Conservation (phyloP, 2,797 vertebrate genomes). For the Chaunax sp. region DNA sequence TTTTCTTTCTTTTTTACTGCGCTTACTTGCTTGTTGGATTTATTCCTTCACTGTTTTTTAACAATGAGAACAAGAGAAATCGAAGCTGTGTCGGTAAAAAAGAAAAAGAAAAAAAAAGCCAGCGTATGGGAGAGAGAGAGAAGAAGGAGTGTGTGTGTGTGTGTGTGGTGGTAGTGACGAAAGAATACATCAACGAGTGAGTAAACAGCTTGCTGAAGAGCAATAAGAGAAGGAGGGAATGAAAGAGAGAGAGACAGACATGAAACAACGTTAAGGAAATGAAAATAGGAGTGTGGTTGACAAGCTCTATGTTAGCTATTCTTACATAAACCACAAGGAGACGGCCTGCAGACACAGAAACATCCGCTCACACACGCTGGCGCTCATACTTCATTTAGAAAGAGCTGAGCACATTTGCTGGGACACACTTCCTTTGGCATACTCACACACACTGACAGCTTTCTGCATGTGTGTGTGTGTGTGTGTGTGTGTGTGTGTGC, state of each 20-base stretch:
- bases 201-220: slow-evolving; percentile 17
- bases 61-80: slow-evolving; percentile 32
- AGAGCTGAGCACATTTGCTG: slow-evolving; percentile 30
- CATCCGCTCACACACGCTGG: slow-evolving; percentile 9
- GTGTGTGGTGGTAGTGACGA: slow-evolving; percentile 43
- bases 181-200: slow-evolving; percentile 51
- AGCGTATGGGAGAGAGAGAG: slow-evolving; percentile 22
- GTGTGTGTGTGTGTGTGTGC: background rate
- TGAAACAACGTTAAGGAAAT: slow-evolving; percentile 58
- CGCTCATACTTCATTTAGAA: slow-evolving; percentile 22
- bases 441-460: slow-evolving; percentile 18
- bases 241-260: slow-evolving; percentile 35
- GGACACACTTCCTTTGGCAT: slow-evolving; percentile 23
- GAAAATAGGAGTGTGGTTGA: slow-evolving; percentile 54
- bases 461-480: slow-evolving; percentile 11
- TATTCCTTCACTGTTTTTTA: slow-evolving; percentile 27
- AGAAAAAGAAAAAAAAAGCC: background rate
- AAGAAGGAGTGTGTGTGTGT: slow-evolving; percentile 18
- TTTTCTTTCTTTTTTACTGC: slow-evolving; percentile 27
- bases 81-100: slow-evolving; percentile 16
- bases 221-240: slow-evolving; percentile 51
- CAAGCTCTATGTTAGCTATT: slow-evolving; percentile 54
- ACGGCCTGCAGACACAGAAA: slow-evolving; percentile 18
- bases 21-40: slow-evolving; percentile 23
- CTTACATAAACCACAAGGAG: slow-evolving; percentile 51